These are phyloP conservation scores for Vidua macroura DNA, from an alignment of 2,113 vertebrate genomes.

Conservation along the genomic window DNA sequence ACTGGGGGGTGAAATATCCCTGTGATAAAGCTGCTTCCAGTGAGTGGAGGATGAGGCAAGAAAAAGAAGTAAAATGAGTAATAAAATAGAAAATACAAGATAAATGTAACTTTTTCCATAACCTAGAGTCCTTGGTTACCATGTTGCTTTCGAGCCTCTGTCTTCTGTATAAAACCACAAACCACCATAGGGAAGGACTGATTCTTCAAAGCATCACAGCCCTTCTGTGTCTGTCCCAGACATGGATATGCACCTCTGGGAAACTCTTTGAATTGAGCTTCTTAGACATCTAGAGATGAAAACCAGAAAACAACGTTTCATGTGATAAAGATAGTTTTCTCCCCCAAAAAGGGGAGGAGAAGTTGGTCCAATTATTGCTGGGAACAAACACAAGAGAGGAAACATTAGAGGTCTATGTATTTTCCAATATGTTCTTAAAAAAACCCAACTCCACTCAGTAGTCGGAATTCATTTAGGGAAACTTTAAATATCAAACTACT, in stretches of 20 bases:
- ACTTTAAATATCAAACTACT: neutral
- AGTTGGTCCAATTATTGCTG: neutral
- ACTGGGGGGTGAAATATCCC: neutral
- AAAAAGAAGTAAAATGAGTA: neutral
- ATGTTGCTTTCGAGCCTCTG: neutral
- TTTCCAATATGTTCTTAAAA: neutral
- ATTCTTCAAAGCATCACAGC: neutral
- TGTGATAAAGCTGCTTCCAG: neutral
- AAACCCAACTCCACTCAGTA: neutral
- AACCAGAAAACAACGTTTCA: accelerated
- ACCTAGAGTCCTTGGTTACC: neutral
- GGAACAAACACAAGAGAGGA: neutral
- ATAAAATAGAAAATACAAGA: neutral
- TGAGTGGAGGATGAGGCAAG: neutral
- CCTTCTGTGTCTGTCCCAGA: neutral
- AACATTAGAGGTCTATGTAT: neutral
- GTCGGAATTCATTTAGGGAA: neutral
- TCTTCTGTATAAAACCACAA: neutral
- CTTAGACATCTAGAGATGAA: neutral
- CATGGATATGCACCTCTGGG: neutral
- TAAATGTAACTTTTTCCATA: neutral
- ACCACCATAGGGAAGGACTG: neutral
- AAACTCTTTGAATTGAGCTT: neutral
- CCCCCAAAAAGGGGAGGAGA: neutral
- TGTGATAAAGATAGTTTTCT: neutral